Base-by-base conservation (phyloP, 2,888 invertebrate species). In the Macaria notata region DNA sequence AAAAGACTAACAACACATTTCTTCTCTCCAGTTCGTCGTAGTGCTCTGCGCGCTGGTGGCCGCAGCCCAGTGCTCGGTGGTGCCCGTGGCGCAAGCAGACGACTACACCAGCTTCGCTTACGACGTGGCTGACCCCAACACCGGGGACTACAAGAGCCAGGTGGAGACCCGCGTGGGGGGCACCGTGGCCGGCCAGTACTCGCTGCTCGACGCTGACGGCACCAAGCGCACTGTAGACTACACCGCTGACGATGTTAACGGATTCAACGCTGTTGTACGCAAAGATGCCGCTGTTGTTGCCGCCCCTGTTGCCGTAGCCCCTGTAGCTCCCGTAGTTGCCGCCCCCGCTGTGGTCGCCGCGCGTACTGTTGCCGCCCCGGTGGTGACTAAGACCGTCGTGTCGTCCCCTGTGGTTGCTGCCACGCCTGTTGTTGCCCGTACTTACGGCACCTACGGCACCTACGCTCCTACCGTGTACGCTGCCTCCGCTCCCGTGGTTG, bases 61-160 rank as follows among this genome's bases (percentile, higher is more conserved):
- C 68, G 78, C 75, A 65, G 84, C 83, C 65, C 87, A 85, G 63
- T 73, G 83, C 75, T 87, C 87, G 59, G 93, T 92, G 66, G 87
- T 89, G 76, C 92, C 92, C 69, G 84, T 92, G 66, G 92, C 87
- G 73, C 88, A 85, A 76, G 92, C 88, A 78, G 93, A 92, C 76
- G 89, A 88, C 79, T 88, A 84, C 78, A 78, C 92, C 64, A 90
- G 91, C 78, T 93, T 91, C 78, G 84, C 92, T 1, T 93, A 93
- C 78, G 92, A 92, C 64, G 92, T 93, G 38, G 92, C 93, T 36
- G 93, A 93, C 74, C 88, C 90, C 66, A 75, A 88, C 78, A 93
- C 93, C 57, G 93, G 93, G 9, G 93, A 93, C 83, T 88, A 72
- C 79, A 93, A 93, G 78, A 92, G 89, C 79, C 93, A 93, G 74